These are phyloP conservation scores for Lates japonicus DNA, from an alignment of 2,797 vertebrate genomes.

Conservation along the genomic window DNA sequence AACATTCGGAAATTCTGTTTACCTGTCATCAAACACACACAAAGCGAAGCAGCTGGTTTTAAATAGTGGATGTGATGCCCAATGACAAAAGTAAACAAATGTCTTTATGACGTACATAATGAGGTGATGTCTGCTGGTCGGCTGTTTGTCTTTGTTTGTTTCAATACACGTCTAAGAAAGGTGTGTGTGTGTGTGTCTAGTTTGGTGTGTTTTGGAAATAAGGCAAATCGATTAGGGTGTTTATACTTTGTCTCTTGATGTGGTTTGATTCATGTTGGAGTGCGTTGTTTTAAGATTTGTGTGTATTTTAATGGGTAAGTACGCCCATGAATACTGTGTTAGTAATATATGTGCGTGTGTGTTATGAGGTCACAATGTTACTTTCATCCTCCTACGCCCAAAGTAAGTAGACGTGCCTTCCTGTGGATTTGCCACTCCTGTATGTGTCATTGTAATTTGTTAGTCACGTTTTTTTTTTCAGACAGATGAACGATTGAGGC, in stretches of 20 bases:
- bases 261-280: conserved; percentile 26
- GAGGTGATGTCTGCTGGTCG: conserved; percentile 6
- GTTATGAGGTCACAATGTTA: not conserved
- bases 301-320: too few relatives aligned
- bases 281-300: not conserved
- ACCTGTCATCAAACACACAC: not conserved
- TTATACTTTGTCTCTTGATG: conserved; percentile 23
- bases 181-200: conserved; percentile 1
- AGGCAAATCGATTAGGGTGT: conserved; percentile 47
- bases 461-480: not conserved
- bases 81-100: conserved; percentile 25
- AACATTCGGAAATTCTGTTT: not conserved
- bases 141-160: not conserved
- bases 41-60: not conserved
- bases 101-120: not conserved
- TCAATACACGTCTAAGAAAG: not conserved
- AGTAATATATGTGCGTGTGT: not conserved
- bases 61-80: not conserved
- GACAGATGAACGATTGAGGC: too few relatives aligned
- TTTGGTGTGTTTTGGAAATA: too few relatives aligned
- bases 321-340: too few relatives aligned
- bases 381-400: not conserved
- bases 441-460: not conserved
- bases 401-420: not conserved
- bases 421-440: not conserved